Evolutionary conservation across 2,888 invertebrate genomes (phyloP).

Genomic region (Diploptera punctata): DNA sequence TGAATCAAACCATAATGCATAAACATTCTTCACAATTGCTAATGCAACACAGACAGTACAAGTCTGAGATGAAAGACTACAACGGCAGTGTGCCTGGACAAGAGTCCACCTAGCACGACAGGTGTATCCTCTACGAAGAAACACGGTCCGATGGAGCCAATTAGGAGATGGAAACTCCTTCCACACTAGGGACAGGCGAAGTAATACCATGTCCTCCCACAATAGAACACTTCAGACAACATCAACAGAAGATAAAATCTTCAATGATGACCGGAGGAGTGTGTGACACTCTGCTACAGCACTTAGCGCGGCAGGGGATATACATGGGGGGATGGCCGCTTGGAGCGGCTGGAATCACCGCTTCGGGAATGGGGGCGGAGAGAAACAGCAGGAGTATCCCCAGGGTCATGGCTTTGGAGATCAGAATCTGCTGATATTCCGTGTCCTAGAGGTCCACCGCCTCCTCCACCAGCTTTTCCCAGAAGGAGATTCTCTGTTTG

Average conservation of each 20-base stretch:
- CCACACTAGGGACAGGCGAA: slow-evolving; percentile 49
- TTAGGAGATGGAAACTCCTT: slow-evolving; percentile 60
- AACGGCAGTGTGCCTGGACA: background rate
- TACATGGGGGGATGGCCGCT: background rate
- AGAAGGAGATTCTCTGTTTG: slow-evolving; percentile 57
- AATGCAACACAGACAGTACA: slow-evolving; percentile 12
- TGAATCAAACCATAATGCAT: too few species aligned
- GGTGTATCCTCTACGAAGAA: slow-evolving; percentile 2
- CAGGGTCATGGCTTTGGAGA: slow-evolving; percentile 40
- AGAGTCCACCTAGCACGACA: too few species aligned
- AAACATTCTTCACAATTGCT: slow-evolving; percentile 54
- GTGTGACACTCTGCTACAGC: background rate
- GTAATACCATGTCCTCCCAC: slow-evolving; percentile 25
- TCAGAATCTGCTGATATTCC: slow-evolving; percentile 45
- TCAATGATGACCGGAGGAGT: background rate
- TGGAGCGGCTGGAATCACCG: background rate
- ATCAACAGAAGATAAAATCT: slow-evolving; percentile 15
- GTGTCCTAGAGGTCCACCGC: slow-evolving; percentile 49
- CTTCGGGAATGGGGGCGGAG: background rate
- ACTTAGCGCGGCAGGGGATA: slow-evolving; percentile 8
- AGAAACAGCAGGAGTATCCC: slow-evolving; percentile 18
- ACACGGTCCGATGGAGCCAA: slow-evolving; percentile 50
- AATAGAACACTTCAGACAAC: slow-evolving; percentile 30
- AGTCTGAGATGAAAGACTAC: background rate
- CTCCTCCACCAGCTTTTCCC: slow-evolving; percentile 40